A percentile compares a stretch with the other conserved stretches of the same genome.
These are phyloP conservation scores for Oxyura jamaicensis DNA, from an alignment of 2,113 vertebrate species.

Conservation along the genomic window DNA sequence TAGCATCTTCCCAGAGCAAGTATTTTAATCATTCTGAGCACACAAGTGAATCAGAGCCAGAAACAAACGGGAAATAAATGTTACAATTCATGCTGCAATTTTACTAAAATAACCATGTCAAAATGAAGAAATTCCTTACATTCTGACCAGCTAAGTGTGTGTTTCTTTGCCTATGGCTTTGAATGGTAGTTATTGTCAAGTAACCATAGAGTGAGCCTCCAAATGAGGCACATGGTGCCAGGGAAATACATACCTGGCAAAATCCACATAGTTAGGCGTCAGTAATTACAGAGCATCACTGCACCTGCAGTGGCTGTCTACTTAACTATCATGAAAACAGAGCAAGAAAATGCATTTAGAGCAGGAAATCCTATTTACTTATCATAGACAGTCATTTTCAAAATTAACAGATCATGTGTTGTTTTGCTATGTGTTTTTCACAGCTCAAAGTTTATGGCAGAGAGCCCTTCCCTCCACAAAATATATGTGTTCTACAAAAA, in stretches of 20 bases:
- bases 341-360: background rate
- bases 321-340: background rate
- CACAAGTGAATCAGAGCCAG: background rate
- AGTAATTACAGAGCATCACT: background rate
- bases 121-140: background rate
- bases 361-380: background rate
- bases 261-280: background rate
- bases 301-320: background rate
- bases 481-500: background rate
- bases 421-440: constrained; percentile 1
- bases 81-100: background rate
- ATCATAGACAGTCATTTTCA: background rate
- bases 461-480: background rate
- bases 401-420: background rate
- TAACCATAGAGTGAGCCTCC: background rate
- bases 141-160: background rate
- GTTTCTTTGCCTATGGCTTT: background rate
- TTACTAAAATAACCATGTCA: background rate
- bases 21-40: background rate
- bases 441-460: background rate
- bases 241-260: background rate
- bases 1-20: background rate
- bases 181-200: background rate
- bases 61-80: background rate
- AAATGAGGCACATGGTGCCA: background rate